These are phyloP conservation scores for Nannospalax galili DNA, from an alignment of 2,113 vertebrate species.

Conservation along the genomic window DNA sequence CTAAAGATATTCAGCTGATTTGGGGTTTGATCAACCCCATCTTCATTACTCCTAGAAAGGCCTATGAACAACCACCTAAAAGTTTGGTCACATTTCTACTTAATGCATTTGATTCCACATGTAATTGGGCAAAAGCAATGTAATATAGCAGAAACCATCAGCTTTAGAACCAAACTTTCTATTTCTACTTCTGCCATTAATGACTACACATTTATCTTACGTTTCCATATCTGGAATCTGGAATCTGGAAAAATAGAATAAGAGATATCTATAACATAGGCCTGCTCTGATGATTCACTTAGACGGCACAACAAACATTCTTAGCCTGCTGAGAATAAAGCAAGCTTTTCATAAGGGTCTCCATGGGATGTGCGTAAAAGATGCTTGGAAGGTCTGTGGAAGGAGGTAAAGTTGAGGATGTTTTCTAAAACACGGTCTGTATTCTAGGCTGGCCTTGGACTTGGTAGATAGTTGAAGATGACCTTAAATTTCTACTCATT, in stretches of 20 bases:
- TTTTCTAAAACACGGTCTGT: neutral
- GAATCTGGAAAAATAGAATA: neutral
- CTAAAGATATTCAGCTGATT: neutral
- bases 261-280: neutral
- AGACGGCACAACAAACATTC: neutral
- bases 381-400: neutral
- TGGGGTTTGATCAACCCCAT: neutral
- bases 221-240: conserved; percentile 36
- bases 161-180: neutral
- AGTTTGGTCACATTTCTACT: neutral
- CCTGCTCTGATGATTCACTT: neutral
- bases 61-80: neutral
- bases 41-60: neutral
- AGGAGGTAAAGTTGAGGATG: neutral
- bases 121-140: neutral
- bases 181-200: neutral
- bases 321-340: neutral
- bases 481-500: neutral
- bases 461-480: neutral
- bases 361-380: neutral
- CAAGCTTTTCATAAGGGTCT: neutral
- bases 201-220: neutral
- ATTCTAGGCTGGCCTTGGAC: neutral
- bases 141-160: neutral
- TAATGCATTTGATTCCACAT: neutral